Evolutionary conservation across 2,888 invertebrate species (phyloP).

Genomic region (Beris chalybata): DNA sequence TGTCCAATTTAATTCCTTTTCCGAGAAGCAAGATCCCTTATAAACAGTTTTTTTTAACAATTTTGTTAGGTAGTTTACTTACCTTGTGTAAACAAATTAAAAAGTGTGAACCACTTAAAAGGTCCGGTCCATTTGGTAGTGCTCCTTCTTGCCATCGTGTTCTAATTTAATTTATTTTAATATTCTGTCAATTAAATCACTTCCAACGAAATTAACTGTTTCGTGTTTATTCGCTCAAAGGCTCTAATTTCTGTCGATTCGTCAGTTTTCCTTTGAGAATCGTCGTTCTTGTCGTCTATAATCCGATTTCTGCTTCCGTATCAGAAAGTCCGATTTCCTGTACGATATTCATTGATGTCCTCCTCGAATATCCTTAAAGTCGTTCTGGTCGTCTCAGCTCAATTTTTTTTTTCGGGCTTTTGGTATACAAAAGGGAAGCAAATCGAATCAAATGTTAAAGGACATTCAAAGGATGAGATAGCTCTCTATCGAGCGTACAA

Average conservation of each 20-base stretch:
- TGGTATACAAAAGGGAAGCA: not conserved
- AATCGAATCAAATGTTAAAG: conserved; percentile 20
- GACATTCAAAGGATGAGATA: conserved; percentile 5
- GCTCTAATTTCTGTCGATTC: conserved; percentile 7
- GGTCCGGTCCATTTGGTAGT: conserved; percentile 14
- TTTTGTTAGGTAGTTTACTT: conserved; percentile 9
- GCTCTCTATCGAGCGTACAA: conserved; percentile 19
- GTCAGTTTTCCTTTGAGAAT: conserved; percentile 17
- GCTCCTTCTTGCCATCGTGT: not conserved
- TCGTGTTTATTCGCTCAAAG: conserved; percentile 15
- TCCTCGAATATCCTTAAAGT: conserved; percentile 14
- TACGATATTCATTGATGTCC: conserved; percentile 17
- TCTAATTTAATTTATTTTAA: conserved; percentile 4
- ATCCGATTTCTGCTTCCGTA: conserved; percentile 35
- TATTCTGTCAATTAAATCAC: conserved; percentile 7
- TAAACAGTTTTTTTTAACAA: no score
- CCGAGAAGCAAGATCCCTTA: no score
- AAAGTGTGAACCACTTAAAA: conserved; percentile 33
- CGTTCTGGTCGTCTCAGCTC: conserved; percentile 4
- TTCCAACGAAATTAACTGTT: conserved; percentile 14
- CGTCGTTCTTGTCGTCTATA: conserved; percentile 16
- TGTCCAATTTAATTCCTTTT: no score
- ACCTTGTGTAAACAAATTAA: conserved; percentile 36
- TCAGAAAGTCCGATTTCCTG: conserved; percentile 33
- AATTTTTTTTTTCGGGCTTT: no score